Base-by-base conservation (phyloP, 37 sponge, comb jelly and placozoan genomes). In the Petrosia ficiformis region DNA sequence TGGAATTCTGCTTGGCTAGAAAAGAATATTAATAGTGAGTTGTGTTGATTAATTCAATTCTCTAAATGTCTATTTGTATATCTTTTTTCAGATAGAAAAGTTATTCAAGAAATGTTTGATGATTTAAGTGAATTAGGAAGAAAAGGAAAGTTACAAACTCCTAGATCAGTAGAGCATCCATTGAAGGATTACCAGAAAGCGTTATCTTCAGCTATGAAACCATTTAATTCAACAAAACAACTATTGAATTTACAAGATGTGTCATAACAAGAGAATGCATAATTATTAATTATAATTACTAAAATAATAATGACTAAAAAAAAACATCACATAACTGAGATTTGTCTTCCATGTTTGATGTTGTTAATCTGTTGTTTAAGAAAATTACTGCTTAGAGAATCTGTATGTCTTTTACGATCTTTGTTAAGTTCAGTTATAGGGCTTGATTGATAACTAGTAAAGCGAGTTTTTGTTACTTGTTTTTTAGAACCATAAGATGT, bases 1-100 rank as follows among this genome's bases (percentile, higher is more conserved):
- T 93, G 94, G 94, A 88, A 93, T 63, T 59, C 82, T 28, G 67
- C 61, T 39, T 93, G 94, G 94, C 16, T 93, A 28, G 64, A 85
- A 42, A 63, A 32, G 1, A 93, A 93, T 74, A 4, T 59, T 5
- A 65, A 70, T 31, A 82, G 94, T 88, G 26, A 70, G 91, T 42
- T 19, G 22, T 30, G 61, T 11, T 2, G 32, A 10, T 11, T 11
- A 26, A 6, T 61, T 29, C 6, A 24, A 8, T n/a, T 61, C 63
- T 5, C 28, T 61, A 61, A n/a, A 8, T 26, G 63, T 61, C 5
- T n/a, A 8, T 77, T 26, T 44, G 59, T 2, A 38, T 31, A 37
- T 42, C 22, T 63, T 38, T 56, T 29, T 24, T 43, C 34, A 14
- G 31, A 8, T 42, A 72, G 83, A 70, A 39, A 34, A n/a, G 69